phyloP scores from a whole-genome alignment of 2,888 invertebrate species.

The Odontocolon sp. region DNA sequence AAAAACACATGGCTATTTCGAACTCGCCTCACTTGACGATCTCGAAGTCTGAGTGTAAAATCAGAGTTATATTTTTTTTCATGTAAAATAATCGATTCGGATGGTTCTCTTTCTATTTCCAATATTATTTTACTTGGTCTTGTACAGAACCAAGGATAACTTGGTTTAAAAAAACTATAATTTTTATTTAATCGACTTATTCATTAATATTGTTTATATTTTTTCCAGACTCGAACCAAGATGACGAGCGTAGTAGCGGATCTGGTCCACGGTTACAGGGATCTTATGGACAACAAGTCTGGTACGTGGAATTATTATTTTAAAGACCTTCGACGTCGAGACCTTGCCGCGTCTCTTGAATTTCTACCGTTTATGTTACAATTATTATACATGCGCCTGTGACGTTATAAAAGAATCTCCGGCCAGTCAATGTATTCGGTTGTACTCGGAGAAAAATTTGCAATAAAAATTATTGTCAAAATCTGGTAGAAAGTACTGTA shows the following conservation, averaged over 20 bases:
- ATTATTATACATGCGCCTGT: background rate
- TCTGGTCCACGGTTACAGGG: conserved; percentile 84
- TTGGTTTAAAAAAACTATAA: background rate
- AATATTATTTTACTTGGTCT: background rate
- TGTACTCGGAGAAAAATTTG: too few relatives aligned
- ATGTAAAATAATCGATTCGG: too few relatives aligned
- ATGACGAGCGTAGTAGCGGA: conserved; percentile 83
- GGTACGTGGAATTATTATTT: conserved; percentile 82
- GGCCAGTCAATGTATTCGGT: conserved; percentile 21
- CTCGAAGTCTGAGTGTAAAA: too few relatives aligned
- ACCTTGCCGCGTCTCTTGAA: background rate
- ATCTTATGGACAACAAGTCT: conserved; percentile 88
- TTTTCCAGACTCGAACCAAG: conserved; percentile 77
- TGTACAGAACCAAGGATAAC: background rate
- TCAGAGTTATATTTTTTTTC: too few relatives aligned
- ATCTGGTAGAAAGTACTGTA: too few relatives aligned
- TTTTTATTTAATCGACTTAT: background rate
- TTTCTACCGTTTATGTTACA: background rate
- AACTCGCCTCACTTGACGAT: background rate
- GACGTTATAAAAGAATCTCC: conserved; percentile 9
- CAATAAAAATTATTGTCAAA: too few relatives aligned
- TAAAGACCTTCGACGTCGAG: background rate
- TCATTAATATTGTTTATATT: conserved; percentile 39
- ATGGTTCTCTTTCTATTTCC: too few relatives aligned
- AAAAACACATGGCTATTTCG: conserved; percentile 24